Percentiles rank a stretch among this genome's conserved stretches.
Conservation (phyloP, 2,113 vertebrate genomes). For the Psilopsiagon aymara region DNA sequence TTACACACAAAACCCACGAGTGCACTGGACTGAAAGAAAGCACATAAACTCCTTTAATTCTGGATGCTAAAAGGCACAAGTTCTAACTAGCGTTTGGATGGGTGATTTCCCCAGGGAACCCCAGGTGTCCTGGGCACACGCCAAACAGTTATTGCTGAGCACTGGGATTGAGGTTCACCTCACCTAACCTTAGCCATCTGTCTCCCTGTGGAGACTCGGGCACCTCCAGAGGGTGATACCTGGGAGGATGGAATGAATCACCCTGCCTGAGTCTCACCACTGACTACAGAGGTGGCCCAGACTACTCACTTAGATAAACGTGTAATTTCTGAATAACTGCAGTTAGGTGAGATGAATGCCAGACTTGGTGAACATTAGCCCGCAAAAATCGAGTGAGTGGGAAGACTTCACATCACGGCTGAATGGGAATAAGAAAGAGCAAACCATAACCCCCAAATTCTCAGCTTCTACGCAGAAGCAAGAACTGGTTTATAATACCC, state of each 20-base stretch:
- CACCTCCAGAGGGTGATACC: conserved; percentile 50
- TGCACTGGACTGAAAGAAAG: not conserved
- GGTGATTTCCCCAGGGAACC: conserved; percentile 70
- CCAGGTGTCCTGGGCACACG: conserved; percentile 44
- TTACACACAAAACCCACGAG: not conserved
- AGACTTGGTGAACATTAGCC: not conserved
- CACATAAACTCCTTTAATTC: conserved; percentile 33
- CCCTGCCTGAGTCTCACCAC: conserved; percentile 24
- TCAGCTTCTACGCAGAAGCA: not conserved
- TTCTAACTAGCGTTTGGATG: conserved; percentile 12
- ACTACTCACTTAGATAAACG: not conserved
- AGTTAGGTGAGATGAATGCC: not conserved
- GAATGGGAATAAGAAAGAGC: not conserved
- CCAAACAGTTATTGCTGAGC: conserved; percentile 61
- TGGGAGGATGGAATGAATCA: conserved; percentile 56
- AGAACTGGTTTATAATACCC: not conserved
- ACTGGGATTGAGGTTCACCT: conserved; percentile 49
- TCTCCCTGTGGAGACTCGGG: not conserved
- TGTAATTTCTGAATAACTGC: not conserved
- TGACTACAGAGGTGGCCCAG: conserved; percentile 20
- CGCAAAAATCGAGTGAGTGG: not conserved
- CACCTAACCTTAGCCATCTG: conserved; percentile 63
- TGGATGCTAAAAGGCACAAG: conserved; percentile 53
- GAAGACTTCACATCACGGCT: conserved; percentile 16
- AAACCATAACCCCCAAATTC: conserved; percentile 11